A percentile compares a stretch with the other conserved stretches of the same genome.
phyloP scores from a whole-genome alignment of 2,113 vertebrate genomes.

The Microcebus murinus region DNA sequence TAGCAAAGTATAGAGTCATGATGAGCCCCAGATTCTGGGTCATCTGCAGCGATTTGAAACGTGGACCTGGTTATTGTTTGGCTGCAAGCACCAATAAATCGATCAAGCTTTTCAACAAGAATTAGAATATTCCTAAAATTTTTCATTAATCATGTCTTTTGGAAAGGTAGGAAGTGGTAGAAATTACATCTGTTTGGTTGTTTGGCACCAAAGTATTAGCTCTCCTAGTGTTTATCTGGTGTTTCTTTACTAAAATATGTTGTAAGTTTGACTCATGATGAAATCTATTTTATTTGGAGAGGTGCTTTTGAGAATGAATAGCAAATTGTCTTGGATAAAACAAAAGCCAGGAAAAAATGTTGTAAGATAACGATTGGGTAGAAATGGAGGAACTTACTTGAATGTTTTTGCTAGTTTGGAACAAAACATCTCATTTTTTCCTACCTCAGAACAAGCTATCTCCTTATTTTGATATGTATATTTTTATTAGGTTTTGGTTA shows the following conservation, averaged over 20 bases:
- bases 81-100: constrained; percentile 74
- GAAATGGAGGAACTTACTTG: constrained; percentile 8
- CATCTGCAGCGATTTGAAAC: constrained; percentile 66
- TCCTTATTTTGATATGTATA: background rate
- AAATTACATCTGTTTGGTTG: constrained; percentile 76
- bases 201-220: constrained; percentile 65
- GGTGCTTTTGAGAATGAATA: constrained; percentile 67
- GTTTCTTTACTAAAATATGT: constrained; percentile 74
- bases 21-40: constrained; percentile 74
- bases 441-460: background rate
- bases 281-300: constrained; percentile 73
- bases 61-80: constrained; percentile 77
- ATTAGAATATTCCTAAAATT: constrained; percentile 80
- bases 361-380: constrained; percentile 22
- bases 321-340: constrained; percentile 56
- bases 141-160: constrained; percentile 79
- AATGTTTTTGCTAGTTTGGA: constrained; percentile 41
- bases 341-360: background rate
- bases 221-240: constrained; percentile 71
- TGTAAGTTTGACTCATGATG: constrained; percentile 78
- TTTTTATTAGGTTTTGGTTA: constrained; percentile 36
- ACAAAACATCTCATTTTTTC: background rate
- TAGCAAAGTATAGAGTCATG: constrained; percentile 60
- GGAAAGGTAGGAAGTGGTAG: constrained; percentile 80
- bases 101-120: constrained; percentile 80